phyloP scores from a whole-genome alignment of 2,113 vertebrate species.

The Butorides virescens region DNA sequence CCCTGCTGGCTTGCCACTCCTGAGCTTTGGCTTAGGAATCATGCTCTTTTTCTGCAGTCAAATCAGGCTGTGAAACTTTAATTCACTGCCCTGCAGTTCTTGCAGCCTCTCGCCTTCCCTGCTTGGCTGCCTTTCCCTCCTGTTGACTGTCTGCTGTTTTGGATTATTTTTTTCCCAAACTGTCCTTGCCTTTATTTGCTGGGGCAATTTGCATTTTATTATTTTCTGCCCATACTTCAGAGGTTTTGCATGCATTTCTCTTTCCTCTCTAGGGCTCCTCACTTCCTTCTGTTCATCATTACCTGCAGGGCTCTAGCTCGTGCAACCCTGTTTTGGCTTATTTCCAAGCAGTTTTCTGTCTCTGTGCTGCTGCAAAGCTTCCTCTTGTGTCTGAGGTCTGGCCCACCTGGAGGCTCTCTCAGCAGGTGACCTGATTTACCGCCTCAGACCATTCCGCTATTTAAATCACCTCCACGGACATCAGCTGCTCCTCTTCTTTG shows the following conservation, averaged over 20 bases:
- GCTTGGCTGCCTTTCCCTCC: slow-evolving; percentile 1
- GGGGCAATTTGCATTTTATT: not conserved
- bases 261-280: not conserved
- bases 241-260: not conserved
- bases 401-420: not conserved
- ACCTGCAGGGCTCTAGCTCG: not conserved
- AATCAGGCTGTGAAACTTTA: not conserved
- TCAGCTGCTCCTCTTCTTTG: not conserved
- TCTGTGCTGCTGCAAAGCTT: not conserved
- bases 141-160: not conserved
- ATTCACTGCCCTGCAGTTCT: not conserved
- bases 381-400: not conserved
- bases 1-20: not conserved
- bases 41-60: not conserved
- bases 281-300: not conserved
- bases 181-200: not conserved
- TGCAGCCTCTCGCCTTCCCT: not conserved
- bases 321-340: not conserved
- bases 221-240: not conserved
- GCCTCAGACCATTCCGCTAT: not conserved
- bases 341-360: not conserved
- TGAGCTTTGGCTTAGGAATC: not conserved
- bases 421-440: not conserved
- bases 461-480: not conserved
- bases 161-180: not conserved